Evolutionary conservation across 64 coral and sea anemone species (phyloP), one percentile per base, ranked within the genome.

Genomic region (Actinia equina): DNA sequence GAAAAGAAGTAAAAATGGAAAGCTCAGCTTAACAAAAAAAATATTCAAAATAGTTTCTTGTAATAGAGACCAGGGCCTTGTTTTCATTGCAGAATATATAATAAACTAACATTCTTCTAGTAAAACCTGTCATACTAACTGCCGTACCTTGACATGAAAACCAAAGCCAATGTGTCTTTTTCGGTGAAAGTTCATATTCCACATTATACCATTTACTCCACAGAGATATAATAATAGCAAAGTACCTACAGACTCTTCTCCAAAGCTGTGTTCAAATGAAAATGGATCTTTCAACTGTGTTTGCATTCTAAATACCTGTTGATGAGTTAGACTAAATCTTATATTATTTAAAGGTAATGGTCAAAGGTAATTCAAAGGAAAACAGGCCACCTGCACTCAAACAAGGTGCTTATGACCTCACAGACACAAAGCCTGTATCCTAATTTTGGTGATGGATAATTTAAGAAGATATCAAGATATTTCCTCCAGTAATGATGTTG

Each of bases 101-200:
- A 65, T 8, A 65, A 22, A 22, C 14, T 18, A 67, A 0, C 7
- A 67, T 22, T 9, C 5, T 23, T 20, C 7, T n/a, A 22, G 63
- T 7, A 22, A 20, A 67, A 20, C 18, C 63, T 22, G 8, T 67
- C n/a, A 22, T 3, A 67, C 6, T 30, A 16, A 52, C 54, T 56
- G 11, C 20, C 8, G 22, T 81, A 81, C 78, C 78, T 81, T 44
- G 43, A 81, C 15, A 81, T 81, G 78, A 52, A 81, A 81, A 46
- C 78, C 78, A 81, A 81, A 81, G 17, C 78, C 78, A 81, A 81
- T 51, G 22, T 81, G 78, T 3, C 78, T 81, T 81, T 43, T 81
- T 16, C 78, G 51, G 43, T 44, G 78, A 52, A 49, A 81, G 22
- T 81, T 81, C 78, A 81, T 81, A 74, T 41, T 74, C 27, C 69